phyloP scores from a whole-genome alignment of 2,888 invertebrate genomes.

The Apamea sordens region DNA sequence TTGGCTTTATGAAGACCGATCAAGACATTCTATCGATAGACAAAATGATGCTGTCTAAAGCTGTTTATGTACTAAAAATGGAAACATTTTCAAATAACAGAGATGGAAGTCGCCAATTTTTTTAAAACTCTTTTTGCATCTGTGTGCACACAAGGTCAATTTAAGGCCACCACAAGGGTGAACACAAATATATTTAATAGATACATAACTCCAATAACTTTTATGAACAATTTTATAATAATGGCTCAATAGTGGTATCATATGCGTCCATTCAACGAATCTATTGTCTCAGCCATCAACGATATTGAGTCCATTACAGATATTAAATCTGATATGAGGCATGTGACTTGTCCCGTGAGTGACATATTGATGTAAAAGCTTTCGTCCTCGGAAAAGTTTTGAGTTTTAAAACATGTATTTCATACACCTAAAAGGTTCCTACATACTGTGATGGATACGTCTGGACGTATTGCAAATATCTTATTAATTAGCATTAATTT shows the following conservation, averaged over 20 bases:
- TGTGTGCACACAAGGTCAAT: background rate
- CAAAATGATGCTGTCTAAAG: background rate
- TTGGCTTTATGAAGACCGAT: background rate
- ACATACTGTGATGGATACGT: background rate
- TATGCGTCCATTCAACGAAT: conserved; percentile 7
- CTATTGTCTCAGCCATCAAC: conserved; percentile 40
- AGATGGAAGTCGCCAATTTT: background rate
- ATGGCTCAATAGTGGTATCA: background rate
- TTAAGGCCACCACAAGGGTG: background rate
- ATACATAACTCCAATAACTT: conserved; percentile 5
- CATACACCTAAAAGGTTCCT: background rate
- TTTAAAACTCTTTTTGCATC: background rate
- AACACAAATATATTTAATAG: conserved; percentile 8
- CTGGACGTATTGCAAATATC: too few relatives aligned
- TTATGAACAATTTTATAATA: conserved; percentile 11
- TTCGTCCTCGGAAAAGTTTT: background rate
- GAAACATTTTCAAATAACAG: background rate
- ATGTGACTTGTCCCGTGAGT: conserved; percentile 10
- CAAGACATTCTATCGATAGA: background rate
- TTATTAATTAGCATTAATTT: background rate
- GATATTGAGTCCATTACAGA: conserved; percentile 56
- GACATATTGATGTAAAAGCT: conserved; percentile 24
- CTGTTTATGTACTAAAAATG: background rate
- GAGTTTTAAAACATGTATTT: background rate
- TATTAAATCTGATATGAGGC: conserved; percentile 44